A percentile compares a stretch with the other conserved stretches of the same genome.
Evolutionary conservation across 1,140 invertebrate genomes (phyloP).

Genomic region (Helicorthomorpha holstii): DNA sequence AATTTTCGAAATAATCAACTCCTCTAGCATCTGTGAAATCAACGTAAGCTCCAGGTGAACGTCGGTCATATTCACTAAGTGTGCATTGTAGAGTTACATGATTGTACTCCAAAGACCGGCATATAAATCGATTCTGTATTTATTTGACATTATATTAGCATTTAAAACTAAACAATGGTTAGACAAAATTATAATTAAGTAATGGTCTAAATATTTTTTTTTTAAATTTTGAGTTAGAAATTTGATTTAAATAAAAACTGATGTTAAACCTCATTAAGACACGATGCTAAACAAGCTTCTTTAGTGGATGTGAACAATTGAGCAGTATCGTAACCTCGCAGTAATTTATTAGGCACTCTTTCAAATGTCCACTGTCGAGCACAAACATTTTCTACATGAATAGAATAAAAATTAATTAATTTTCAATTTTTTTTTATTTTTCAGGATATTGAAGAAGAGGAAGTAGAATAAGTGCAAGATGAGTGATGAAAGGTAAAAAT

Average conservation of each 20-base stretch:
- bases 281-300: conserved; percentile 77
- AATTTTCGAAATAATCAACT: conserved; percentile 87
- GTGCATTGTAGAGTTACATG: conserved; percentile 81
- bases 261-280: conserved; percentile 60
- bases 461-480: too few species aligned
- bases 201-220: background rate
- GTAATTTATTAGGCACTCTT: conserved; percentile 76
- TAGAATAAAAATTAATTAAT: conserved; percentile 15
- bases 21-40: conserved; percentile 76
- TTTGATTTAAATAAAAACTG: conserved; percentile 5
- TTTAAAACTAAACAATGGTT: conserved; percentile 13
- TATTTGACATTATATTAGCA: background rate
- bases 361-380: conserved; percentile 82
- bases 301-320: conserved; percentile 84
- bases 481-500: too few species aligned
- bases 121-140: conserved; percentile 63
- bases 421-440: too few species aligned
- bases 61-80: conserved; percentile 67
- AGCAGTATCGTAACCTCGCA: conserved; percentile 72
- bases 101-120: conserved; percentile 82
- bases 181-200: background rate
- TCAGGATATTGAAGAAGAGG: too few species aligned
- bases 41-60: conserved; percentile 48
- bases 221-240: background rate
- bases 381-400: conserved; percentile 51